Evolutionary conservation across 1,140 invertebrate genomes (phyloP), one percentile per base, ranked within the genome.

Genomic region (Streblospio benedicti): DNA sequence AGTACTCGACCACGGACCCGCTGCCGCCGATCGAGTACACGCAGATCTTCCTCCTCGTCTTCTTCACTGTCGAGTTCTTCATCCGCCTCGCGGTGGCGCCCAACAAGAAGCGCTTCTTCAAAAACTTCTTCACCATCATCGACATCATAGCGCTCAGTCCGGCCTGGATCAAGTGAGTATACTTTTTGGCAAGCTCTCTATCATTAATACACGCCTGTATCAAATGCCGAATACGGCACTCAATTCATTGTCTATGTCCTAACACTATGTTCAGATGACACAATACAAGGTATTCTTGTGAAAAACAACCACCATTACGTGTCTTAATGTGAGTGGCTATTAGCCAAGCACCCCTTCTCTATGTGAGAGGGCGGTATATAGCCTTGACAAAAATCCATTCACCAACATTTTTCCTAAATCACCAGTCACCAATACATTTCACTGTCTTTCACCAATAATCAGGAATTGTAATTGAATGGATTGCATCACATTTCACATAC

Each of bases 121-220:
- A 76, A 43, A 67, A 94, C 84, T 89, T 97, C 76, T 94, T 98
- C 89, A 99, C 99, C 83, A 91, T 96, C 81, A 97, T 99, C 81
- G 97, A 99, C 81, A 90, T 98, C 80, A 55, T 76, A 80, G 93
- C 96, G 75, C 97, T 99, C 84, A 93, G 97, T 83, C 97, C 97
- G 67, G 99, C 97, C 81, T 98, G 98, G 84, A 92, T 99, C 79
- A 98, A 70, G 41, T n/a, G n/a, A n/a, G n/a, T n/a, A n/a, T n/a
- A n/a, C n/a, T n/a, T n/a, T n/a, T n/a, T n/a, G n/a, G n/a, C n/a
- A 60, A 71, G 25, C 67, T 73, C 47, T 65, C 74, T 44, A 56
- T 60, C 45, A 61, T 65, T n/a, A 69, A 66, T 0, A 44, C 63
- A 27, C 3, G 12, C 2, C 3, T 30, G 14, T 23, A 23, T 16